Conservation (phyloP, 2,888 invertebrate species). For the Idaea dimidiata region DNA sequence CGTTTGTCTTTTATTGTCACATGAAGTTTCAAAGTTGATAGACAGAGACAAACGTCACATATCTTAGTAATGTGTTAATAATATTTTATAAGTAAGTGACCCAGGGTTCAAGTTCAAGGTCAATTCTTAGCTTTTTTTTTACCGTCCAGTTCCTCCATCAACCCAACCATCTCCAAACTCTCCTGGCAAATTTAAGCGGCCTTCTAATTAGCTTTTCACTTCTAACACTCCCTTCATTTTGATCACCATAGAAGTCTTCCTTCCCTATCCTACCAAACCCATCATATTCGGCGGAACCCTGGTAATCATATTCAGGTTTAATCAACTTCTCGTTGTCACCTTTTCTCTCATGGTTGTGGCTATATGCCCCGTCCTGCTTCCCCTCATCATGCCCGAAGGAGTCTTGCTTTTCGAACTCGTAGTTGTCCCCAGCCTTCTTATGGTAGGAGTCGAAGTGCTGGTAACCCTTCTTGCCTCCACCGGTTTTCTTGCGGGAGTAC, state of each 20-base stretch:
- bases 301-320: no score
- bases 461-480: constrained; percentile 86
- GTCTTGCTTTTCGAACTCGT: constrained; percentile 85
- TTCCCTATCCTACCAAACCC: constrained; percentile 29
- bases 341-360: constrained; percentile 60
- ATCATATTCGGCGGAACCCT: constrained; percentile 30
- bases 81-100: no score
- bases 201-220: constrained; percentile 43
- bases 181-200: constrained; percentile 52
- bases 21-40: no score
- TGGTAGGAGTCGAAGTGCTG: constrained; percentile 87
- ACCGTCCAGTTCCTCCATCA: constrained; percentile 22
- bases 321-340: constrained; percentile 44
- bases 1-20: no score
- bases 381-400: constrained; percentile 82
- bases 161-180: constrained; percentile 49
- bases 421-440: constrained; percentile 87
- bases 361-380: constrained; percentile 70
- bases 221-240: constrained; percentile 62
- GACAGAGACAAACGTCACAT: no score
- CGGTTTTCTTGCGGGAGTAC: constrained; percentile 82
- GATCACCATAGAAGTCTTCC: constrained; percentile 52
- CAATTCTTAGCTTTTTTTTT: constrained; percentile 8
- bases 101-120: constrained; percentile 13
- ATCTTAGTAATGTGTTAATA: no score